Percentiles rank a stretch among this genome's conserved stretches.
Evolutionary conservation across 2,888 invertebrate species (phyloP).

Genomic region (Hirtodrosophila trivittata): DNA sequence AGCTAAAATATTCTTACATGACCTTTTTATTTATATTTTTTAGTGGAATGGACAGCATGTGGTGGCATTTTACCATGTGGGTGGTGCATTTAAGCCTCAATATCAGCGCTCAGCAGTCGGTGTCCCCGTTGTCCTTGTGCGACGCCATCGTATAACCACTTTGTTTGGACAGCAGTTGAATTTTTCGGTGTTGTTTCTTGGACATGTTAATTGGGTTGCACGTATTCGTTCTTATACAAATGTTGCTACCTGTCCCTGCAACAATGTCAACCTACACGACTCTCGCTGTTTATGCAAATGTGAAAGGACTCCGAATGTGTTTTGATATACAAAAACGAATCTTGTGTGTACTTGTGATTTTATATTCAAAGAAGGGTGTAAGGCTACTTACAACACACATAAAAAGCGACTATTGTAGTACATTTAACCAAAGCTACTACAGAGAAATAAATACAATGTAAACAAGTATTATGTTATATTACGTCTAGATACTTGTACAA

Average conservation of each 20-base stretch:
- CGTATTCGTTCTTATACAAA: neutral
- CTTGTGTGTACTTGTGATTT: neutral
- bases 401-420: no score
- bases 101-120: slow-evolving; percentile 63
- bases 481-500: no score
- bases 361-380: no score
- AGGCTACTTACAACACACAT: no score
- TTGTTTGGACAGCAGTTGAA: slow-evolving; percentile 34
- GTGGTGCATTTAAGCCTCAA: slow-evolving; percentile 54
- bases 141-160: slow-evolving; percentile 16
- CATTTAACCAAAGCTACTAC: no score
- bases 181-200: slow-evolving; percentile 15
- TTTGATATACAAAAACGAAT: neutral
- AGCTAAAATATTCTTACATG: no score
- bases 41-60: no score
- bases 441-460: no score
- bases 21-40: neutral
- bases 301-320: slow-evolving; percentile 12
- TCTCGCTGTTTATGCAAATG: slow-evolving; percentile 32
- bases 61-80: neutral
- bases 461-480: no score
- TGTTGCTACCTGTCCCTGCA: neutral
- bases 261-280: slow-evolving; percentile 9
- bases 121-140: slow-evolving; percentile 33
- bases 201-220: slow-evolving; percentile 53